phyloP scores from a whole-genome alignment of 92 coral and sea anemone species.

The Phenganax stokvisi region DNA sequence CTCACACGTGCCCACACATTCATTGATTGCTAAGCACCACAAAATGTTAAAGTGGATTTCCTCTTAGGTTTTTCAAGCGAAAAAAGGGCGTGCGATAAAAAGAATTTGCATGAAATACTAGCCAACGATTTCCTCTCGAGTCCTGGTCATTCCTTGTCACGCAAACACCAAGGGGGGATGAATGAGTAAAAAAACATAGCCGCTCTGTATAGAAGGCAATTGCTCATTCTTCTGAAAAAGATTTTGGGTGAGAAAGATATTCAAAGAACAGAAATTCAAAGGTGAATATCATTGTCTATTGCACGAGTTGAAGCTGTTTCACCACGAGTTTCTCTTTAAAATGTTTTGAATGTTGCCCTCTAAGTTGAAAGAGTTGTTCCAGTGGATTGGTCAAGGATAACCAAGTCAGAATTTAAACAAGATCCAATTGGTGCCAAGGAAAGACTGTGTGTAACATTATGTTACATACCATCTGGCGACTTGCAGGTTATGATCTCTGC shows the following conservation, averaged over 20 bases:
- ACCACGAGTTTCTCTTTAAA: conserved; percentile 19
- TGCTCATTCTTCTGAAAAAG: not conserved
- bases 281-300: not conserved
- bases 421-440: conserved; percentile 18
- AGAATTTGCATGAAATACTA: no score
- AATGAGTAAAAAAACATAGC: no score
- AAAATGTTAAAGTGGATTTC: no score
- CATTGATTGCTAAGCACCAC: no score
- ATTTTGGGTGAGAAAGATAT: conserved; percentile 6
- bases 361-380: conserved; percentile 26
- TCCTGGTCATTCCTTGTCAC: no score
- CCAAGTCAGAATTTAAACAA: conserved; percentile 1
- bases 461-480: conserved; percentile 27
- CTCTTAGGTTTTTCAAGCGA: no score
- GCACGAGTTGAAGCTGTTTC: not conserved
- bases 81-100: no score
- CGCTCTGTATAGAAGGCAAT: no score
- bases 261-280: not conserved
- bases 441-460: conserved; percentile 37
- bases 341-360: conserved; percentile 33
- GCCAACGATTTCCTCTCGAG: no score
- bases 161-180: no score
- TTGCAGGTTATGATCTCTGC: not conserved
- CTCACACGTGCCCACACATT: no score
- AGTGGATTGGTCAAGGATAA: conserved; percentile 31